A percentile compares a stretch with the other conserved stretches of the same genome.
phyloP scores from a whole-genome alignment of 2,888 invertebrate species.

The Branchipolynoe longqiensis region DNA sequence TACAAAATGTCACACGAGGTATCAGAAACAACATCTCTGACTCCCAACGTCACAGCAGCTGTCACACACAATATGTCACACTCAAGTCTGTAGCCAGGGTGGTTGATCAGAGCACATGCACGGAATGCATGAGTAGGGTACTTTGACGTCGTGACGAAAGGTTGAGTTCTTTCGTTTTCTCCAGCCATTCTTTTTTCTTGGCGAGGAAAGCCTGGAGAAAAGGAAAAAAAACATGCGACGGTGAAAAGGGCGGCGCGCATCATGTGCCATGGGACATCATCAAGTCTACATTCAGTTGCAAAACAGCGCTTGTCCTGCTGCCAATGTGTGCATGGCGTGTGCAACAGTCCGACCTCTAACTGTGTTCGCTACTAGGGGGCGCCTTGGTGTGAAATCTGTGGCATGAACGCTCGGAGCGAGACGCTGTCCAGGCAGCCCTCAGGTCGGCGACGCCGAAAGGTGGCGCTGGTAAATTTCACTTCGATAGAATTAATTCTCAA shows the following conservation, averaged over 20 bases:
- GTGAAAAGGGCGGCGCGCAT: slow-evolving; percentile 33
- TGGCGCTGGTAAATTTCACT: no score
- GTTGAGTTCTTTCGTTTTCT: slow-evolving; percentile 67
- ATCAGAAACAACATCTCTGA: no score
- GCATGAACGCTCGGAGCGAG: background rate
- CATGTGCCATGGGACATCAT: slow-evolving; percentile 43
- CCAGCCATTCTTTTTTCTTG: slow-evolving; percentile 69
- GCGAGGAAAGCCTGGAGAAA: slow-evolving; percentile 68
- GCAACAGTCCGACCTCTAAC: background rate
- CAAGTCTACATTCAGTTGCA: no score
- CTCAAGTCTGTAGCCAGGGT: slow-evolving; percentile 6
- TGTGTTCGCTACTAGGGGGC: background rate
- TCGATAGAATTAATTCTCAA: no score
- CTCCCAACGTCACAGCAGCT: no score
- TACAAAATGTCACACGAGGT: slow-evolving; percentile 39
- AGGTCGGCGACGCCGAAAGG: background rate
- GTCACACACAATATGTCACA: slow-evolving; percentile 43
- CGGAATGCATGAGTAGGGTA: slow-evolving; percentile 67
- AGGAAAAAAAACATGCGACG: slow-evolving; percentile 56
- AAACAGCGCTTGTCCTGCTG: background rate
- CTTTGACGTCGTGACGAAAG: slow-evolving; percentile 67
- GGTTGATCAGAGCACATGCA: slow-evolving; percentile 65
- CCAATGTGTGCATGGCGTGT: background rate
- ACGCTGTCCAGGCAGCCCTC: background rate
- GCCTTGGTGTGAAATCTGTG: slow-evolving; percentile 29